phyloP scores from a whole-genome alignment of 2,797 vertebrate genomes.

The Buphagus erythrorhynchus region DNA sequence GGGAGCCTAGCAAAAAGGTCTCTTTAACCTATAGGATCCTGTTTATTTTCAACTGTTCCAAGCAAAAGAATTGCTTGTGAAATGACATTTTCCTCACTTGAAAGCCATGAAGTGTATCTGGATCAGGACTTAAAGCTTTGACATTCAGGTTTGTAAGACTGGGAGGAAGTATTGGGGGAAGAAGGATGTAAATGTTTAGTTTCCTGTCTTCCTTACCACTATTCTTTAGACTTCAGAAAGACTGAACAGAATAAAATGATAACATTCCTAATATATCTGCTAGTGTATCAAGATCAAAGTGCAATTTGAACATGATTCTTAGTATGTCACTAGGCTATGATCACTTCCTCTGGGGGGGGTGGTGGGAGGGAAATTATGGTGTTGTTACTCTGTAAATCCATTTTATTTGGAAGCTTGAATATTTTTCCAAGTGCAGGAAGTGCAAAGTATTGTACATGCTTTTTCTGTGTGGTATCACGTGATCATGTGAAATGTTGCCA shows the following conservation, averaged over 20 bases:
- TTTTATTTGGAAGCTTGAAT: neutral
- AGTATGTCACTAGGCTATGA: neutral
- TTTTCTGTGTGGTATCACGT: neutral
- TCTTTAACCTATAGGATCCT: neutral
- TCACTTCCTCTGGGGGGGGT: neutral
- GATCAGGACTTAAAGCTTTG: neutral
- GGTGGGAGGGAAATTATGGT: rapidly evolving
- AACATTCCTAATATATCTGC: neutral
- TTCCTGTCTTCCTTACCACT: neutral
- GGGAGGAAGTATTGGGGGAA: neutral
- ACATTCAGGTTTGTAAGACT: neutral
- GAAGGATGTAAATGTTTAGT: conserved; percentile 1
- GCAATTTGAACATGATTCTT: neutral
- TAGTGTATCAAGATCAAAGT: neutral
- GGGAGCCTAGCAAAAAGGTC: neutral
- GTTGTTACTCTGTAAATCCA: neutral
- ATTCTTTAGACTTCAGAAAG: neutral
- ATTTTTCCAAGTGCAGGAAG: neutral
- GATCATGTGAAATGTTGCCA: neutral
- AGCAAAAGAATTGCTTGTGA: neutral
- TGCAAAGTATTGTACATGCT: neutral
- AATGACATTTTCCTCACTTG: neutral
- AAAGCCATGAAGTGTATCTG: neutral
- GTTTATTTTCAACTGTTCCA: neutral
- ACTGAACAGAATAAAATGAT: neutral